These are phyloP conservation scores for Hylaea fasciaria DNA, from an alignment of 2,888 invertebrate genomes.

Conservation along the genomic window DNA sequence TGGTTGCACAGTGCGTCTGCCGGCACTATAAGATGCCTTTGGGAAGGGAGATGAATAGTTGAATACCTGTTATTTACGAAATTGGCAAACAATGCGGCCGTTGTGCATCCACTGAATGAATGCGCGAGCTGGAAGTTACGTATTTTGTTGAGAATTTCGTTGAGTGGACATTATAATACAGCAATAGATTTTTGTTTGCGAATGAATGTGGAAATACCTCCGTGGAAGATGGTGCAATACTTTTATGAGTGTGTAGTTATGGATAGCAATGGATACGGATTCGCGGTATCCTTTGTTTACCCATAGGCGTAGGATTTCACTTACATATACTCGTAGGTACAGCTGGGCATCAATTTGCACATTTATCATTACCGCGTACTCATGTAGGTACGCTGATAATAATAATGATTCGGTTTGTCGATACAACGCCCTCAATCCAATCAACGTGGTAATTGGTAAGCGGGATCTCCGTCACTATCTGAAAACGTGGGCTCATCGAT, in stretches of 20 bases:
- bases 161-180: constrained; percentile 4
- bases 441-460: constrained; percentile 30
- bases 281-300: too few species aligned
- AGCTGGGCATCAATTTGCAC: constrained; percentile 4
- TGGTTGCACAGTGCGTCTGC: constrained; percentile 18
- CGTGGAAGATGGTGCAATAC: too few species aligned
- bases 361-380: constrained; percentile 6
- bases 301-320: too few species aligned
- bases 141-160: constrained; percentile 10
- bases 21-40: constrained; percentile 6
- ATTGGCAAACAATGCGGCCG: constrained; percentile 17
- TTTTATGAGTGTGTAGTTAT: too few species aligned
- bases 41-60: constrained; percentile 8
- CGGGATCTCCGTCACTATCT: neutral
- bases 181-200: neutral
- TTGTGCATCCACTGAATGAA: constrained; percentile 16
- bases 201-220: too few species aligned
- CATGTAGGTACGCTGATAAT: constrained; percentile 1
- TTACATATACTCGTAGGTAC: too few species aligned
- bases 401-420: constrained; percentile 27
- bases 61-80: constrained; percentile 7
- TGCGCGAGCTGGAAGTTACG: constrained; percentile 11
- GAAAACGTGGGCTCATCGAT: neutral
- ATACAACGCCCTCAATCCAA: constrained; percentile 30
- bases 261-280: too few species aligned